Percentiles rank a stretch among this genome's conserved stretches.
phyloP scores from a whole-genome alignment of 1,140 invertebrate species.

The Drosophila nasuta region DNA sequence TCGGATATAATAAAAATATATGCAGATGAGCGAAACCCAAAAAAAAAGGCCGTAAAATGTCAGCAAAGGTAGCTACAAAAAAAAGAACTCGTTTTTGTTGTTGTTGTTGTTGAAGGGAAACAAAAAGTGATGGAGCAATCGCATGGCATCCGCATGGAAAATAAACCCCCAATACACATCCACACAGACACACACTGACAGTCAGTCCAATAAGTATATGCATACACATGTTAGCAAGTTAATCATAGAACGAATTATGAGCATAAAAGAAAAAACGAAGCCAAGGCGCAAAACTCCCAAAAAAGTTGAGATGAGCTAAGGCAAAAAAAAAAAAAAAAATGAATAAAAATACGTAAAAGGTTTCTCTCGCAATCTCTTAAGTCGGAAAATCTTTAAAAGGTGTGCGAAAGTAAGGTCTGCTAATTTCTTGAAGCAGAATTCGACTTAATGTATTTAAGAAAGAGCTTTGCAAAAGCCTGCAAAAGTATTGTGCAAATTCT shows the following conservation, averaged over 20 bases:
- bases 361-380: not conserved
- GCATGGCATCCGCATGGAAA: constrained; percentile 4
- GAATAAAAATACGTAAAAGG: not conserved
- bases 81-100: not conserved
- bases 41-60: constrained; percentile 16
- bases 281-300: constrained; percentile 17
- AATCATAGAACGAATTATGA: constrained; percentile 36
- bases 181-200: not conserved
- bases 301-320: constrained; percentile 3
- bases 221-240: constrained; percentile 23
- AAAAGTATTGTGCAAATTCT: too few species aligned
- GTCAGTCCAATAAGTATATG: not conserved
- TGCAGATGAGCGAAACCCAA: constrained; percentile 9
- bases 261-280: constrained; percentile 4
- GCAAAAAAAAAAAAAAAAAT: not conserved
- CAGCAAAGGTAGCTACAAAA: not conserved
- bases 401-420: not conserved
- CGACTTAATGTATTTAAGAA: too few species aligned
- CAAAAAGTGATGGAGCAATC: constrained; percentile 8
- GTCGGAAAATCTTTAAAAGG: constrained; percentile 7
- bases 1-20: constrained; percentile 43
- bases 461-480: not conserved
- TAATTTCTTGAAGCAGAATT: not conserved
- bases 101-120: constrained; percentile 1
- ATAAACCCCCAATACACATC: not conserved